Base-by-base conservation (phyloP, 2,113 vertebrate species). In the Actinemys pallida region DNA sequence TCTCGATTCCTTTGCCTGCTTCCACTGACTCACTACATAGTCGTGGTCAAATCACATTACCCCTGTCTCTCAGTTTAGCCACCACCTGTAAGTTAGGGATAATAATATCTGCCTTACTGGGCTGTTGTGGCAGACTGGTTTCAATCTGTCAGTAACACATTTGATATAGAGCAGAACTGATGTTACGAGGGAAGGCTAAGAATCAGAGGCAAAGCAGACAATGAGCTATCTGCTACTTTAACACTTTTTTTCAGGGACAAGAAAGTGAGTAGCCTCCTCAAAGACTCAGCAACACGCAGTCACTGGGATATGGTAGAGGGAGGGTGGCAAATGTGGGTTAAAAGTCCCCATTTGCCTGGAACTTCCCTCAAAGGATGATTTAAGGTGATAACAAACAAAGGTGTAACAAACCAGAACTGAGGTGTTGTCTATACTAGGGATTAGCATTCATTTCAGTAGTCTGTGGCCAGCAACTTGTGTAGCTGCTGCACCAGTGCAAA, bases 401-500 rank as follows among this genome's bases (percentile, higher is more conserved):
- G 69, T 80, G 53, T 16, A 39, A 45, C 19, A 59, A 0, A 47
- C 0, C 31, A 84, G 42, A 79, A 93, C 9, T 1, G 3, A 8
- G 0, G 5, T 10, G 47, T 13, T n/a, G 56, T 86, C 50, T 0
- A 0, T 39, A 39, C 27, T 62, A 59, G 53, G 81, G 54, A 59
- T 84, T 24, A 83, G 42, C 10, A 3, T 54, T 75, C 17, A 4
- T 72, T 56, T 10, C 69, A 35, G 82, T 13, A 10, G 1, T 29
- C 31, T 2, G 24, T 52, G 62, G 22, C 39, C 1, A 0, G 50
- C 6, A 3, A 47, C n/a, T 85, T 10, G 24, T 79, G 56, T 12
- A n/a, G 39, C 1, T 1, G n/a, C 2, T 1, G n/a, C 2, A 35
- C 76, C 25, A 16, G 72, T 88, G 27, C 0, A 0, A 1, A 13